Evolutionary conservation across 2,888 invertebrate genomes (phyloP).

Genomic region (Philonicus albiceps): DNA sequence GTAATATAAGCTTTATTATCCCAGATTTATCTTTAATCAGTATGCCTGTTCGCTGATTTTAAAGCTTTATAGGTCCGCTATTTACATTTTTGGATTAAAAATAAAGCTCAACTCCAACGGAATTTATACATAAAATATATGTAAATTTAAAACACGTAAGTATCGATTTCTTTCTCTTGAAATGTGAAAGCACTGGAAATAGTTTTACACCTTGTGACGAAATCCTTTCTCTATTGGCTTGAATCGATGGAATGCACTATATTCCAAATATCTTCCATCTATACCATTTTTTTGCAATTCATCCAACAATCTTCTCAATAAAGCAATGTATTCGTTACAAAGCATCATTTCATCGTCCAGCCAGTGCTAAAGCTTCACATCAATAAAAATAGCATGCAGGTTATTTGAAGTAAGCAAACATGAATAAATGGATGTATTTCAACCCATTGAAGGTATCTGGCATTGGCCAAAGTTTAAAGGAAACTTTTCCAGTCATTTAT

Average conservation of each 20-base stretch:
- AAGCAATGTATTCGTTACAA: background rate
- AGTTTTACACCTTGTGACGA: background rate
- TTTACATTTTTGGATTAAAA: no score
- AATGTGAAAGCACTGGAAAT: background rate
- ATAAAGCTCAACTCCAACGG: no score
- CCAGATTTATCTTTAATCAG: no score
- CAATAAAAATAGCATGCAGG: background rate
- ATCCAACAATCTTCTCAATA: background rate
- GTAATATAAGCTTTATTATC: no score
- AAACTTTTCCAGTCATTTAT: background rate
- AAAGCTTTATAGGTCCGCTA: no score
- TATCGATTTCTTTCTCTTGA: no score
- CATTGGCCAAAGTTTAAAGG: background rate
- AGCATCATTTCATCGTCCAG: background rate
- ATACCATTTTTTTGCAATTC: background rate
- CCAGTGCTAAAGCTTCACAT: background rate
- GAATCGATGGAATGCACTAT: background rate
- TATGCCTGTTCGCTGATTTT: no score
- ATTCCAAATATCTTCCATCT: background rate
- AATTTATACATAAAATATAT: no score
- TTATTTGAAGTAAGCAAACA: background rate
- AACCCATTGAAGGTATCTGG: background rate
- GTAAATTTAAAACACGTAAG: no score
- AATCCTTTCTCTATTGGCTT: background rate
- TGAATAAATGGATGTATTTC: background rate